These are phyloP conservation scores for Oncorhynchus kisutch DNA, from an alignment of 2,113 vertebrate genomes.

Conservation along the genomic window DNA sequence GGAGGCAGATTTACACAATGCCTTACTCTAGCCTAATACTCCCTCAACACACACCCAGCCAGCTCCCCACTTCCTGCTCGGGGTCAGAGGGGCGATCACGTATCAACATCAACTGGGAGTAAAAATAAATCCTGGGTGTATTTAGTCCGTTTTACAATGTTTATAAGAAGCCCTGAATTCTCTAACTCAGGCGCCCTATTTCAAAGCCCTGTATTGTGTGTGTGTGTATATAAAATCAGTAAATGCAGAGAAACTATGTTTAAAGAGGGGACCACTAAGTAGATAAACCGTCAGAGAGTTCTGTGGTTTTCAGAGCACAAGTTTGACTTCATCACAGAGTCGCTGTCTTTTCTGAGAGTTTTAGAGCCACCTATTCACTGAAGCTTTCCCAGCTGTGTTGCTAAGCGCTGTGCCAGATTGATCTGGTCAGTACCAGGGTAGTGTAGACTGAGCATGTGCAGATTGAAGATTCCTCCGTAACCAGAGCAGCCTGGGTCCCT, in stretches of 20 bases:
- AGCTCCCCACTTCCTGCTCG: too few species aligned
- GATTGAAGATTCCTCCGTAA: neutral
- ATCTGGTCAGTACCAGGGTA: too few species aligned
- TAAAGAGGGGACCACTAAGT: conserved; percentile 19
- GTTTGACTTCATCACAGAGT: neutral
- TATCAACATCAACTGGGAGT: too few species aligned
- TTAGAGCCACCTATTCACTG: neutral
- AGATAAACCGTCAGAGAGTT: conserved; percentile 18
- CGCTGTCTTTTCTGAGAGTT: neutral
- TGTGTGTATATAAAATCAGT: conserved; percentile 26
- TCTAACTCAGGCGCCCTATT: too few species aligned
- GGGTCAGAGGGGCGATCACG: too few species aligned
- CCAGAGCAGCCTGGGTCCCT: conserved; percentile 2
- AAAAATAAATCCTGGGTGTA: too few species aligned
- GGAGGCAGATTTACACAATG: neutral
- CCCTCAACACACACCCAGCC: neutral
- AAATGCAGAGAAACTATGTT: conserved; percentile 20
- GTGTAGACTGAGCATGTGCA: conserved; percentile 5
- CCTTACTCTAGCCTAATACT: neutral
- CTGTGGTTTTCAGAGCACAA: conserved; percentile 3
- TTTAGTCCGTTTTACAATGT: too few species aligned
- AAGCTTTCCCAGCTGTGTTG: neutral
- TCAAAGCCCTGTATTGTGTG: neutral
- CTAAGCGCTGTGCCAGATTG: neutral
- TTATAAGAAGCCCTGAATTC: too few species aligned